Conservation (phyloP, 2,888 invertebrate genomes). For the Drosophila imparisetae region DNA sequence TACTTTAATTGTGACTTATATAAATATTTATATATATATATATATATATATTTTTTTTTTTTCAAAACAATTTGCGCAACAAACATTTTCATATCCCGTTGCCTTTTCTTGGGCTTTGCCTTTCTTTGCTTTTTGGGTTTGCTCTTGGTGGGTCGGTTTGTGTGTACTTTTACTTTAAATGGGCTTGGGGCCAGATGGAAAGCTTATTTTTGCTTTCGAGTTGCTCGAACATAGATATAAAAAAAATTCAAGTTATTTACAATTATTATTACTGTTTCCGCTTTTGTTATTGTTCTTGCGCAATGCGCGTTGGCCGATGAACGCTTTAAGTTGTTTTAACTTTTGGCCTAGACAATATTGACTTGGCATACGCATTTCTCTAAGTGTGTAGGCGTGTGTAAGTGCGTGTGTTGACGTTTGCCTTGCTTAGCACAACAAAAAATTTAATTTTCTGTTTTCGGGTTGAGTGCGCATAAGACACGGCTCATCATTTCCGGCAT, state of each 20-base stretch:
- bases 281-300: constrained; percentile 32
- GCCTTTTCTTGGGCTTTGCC: constrained; percentile 40
- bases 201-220: constrained; percentile 40
- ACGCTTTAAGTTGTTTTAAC: constrained; percentile 62
- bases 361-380: constrained; percentile 40
- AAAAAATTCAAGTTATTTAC: constrained; percentile 67
- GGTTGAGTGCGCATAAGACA: constrained; percentile 62
- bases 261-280: constrained; percentile 68
- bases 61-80: constrained; percentile 54
- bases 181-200: constrained; percentile 53
- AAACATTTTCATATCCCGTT: constrained; percentile 54
- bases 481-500: constrained; percentile 61
- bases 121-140: constrained; percentile 32
- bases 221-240: constrained; percentile 20
- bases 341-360: constrained; percentile 55
- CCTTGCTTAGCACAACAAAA: constrained; percentile 57
- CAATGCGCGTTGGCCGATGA: constrained; percentile 61
- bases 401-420: constrained; percentile 36
- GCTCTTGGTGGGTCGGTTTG: constrained; percentile 15
- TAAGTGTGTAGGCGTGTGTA: constrained; percentile 16
- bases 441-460: constrained; percentile 70
- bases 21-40: not conserved
- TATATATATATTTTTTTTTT: constrained; percentile 15
- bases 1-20: constrained; percentile 24
- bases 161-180: constrained; percentile 51